Conservation (phyloP, 2,797 vertebrate species). For the Chloroceryle amazona region DNA sequence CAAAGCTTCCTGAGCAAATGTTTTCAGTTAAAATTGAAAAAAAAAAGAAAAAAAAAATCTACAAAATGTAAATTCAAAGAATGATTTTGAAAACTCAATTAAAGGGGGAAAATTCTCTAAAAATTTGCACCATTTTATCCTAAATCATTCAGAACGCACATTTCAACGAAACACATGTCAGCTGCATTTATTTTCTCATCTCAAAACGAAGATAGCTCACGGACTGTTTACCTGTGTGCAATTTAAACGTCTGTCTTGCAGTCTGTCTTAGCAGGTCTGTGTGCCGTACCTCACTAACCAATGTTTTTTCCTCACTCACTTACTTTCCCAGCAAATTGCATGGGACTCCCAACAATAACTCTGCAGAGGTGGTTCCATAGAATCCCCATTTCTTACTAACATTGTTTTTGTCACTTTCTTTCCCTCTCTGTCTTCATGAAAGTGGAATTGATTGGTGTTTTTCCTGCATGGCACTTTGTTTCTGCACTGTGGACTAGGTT, state of each 20-base stretch:
- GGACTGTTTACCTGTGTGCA: conserved; percentile 37
- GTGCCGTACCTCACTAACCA: conserved; percentile 34
- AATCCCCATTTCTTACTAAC: conserved; percentile 45
- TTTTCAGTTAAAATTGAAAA: neutral
- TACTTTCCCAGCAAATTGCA: conserved; percentile 43
- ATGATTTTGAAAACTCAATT: neutral
- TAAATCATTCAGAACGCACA: conserved; percentile 23
- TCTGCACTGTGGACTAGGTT: conserved; percentile 62
- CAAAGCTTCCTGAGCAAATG: neutral
- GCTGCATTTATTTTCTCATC: conserved; percentile 39
- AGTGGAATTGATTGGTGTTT: conserved; percentile 62
- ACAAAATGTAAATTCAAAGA: neutral
- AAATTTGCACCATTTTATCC: neutral
- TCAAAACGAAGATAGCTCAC: neutral
- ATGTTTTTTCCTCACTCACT: conserved; percentile 43
- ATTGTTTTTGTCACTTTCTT: conserved; percentile 49
- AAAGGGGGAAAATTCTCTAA: neutral
- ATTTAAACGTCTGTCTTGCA: conserved; percentile 56
- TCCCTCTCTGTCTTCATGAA: conserved; percentile 35
- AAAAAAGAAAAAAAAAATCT: neutral
- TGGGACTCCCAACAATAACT: conserved; percentile 31
- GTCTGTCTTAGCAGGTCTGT: conserved; percentile 40
- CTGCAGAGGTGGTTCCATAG: conserved; percentile 1
- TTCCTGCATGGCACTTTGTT: conserved; percentile 66
- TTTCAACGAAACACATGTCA: neutral